A percentile compares a stretch with the other conserved stretches of the same genome.
phyloP scores from a whole-genome alignment of 2,797 vertebrate species.

The Sebastes taczanowskii region DNA sequence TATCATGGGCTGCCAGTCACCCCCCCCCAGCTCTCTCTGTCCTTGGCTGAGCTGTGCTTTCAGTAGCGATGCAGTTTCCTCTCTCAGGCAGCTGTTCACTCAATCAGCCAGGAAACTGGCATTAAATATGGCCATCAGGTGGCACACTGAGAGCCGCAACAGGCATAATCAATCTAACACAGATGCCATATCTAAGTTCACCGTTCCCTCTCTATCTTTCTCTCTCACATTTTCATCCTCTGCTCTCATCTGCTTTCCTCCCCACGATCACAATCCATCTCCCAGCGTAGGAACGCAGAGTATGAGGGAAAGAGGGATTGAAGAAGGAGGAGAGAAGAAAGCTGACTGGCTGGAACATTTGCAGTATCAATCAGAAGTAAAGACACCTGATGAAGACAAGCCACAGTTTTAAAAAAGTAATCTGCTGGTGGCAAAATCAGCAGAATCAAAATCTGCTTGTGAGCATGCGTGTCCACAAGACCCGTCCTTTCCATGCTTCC shows the following conservation, averaged over 20 bases:
- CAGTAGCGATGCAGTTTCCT: slow-evolving; percentile 57
- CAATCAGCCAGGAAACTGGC: slow-evolving; percentile 71
- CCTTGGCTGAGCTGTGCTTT: slow-evolving; percentile 59
- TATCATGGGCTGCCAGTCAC: slow-evolving; percentile 25
- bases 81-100: slow-evolving; percentile 72
- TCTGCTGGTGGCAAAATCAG: slow-evolving; percentile 3
- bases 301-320: slow-evolving; percentile 33
- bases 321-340: slow-evolving; percentile 22
- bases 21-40: slow-evolving; percentile 29
- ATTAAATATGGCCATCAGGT: slow-evolving; percentile 77
- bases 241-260: slow-evolving; percentile 57
- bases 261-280: slow-evolving; percentile 63
- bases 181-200: slow-evolving; percentile 68
- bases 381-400: slow-evolving; percentile 24
- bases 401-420: slow-evolving; percentile 13
- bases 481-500: no score
- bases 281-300: slow-evolving; percentile 12
- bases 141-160: slow-evolving; percentile 62
- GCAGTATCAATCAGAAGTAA: slow-evolving; percentile 48
- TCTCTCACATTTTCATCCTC: slow-evolving; percentile 47
- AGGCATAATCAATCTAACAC: slow-evolving; percentile 76
- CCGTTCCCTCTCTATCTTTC: slow-evolving; percentile 49
- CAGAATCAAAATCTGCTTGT: not conserved
- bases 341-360: slow-evolving; percentile 48
- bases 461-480: not conserved